Conservation (phyloP, 2,797 vertebrate genomes). For the Anguilla marmorata region DNA sequence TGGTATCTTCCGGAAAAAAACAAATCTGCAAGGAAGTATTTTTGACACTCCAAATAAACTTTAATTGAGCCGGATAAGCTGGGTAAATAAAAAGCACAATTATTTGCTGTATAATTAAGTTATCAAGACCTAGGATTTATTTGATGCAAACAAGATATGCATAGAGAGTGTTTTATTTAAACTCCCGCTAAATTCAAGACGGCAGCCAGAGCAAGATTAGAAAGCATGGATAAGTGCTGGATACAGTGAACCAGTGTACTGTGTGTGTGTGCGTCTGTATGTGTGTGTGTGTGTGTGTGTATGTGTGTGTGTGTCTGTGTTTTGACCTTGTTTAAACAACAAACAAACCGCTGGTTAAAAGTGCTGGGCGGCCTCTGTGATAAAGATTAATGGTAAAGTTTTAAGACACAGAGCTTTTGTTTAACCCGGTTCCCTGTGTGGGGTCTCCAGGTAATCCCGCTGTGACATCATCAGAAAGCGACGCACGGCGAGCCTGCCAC, state of each 20-base stretch:
- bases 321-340: conserved; percentile 39
- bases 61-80: neutral
- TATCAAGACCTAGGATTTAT: conserved; percentile 59
- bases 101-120: conserved; percentile 12
- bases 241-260: conserved; percentile 56
- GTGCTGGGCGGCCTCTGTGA: neutral
- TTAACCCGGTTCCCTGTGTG: neutral
- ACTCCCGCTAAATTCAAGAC: neutral
- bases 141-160: conserved; percentile 63
- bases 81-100: conserved; percentile 17
- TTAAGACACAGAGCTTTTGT: neutral
- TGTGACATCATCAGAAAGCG: conserved; percentile 57
- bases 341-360: neutral
- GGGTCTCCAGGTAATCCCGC: conserved; percentile 36
- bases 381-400: neutral
- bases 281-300: conserved; percentile 33
- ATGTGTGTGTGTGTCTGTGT: conserved; percentile 34
- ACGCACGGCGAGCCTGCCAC: conserved; percentile 39
- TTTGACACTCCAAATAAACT: neutral
- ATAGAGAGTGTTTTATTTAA: neutral
- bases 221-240: conserved; percentile 63
- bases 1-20: neutral
- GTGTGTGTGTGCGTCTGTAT: conserved; percentile 30
- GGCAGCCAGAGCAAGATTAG: conserved; percentile 50
- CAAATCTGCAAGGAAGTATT: neutral